phyloP scores from a whole-genome alignment of 30 jellyfish, hydroid and myxozoan genomes.

The Pseudorhiza aurosa region DNA sequence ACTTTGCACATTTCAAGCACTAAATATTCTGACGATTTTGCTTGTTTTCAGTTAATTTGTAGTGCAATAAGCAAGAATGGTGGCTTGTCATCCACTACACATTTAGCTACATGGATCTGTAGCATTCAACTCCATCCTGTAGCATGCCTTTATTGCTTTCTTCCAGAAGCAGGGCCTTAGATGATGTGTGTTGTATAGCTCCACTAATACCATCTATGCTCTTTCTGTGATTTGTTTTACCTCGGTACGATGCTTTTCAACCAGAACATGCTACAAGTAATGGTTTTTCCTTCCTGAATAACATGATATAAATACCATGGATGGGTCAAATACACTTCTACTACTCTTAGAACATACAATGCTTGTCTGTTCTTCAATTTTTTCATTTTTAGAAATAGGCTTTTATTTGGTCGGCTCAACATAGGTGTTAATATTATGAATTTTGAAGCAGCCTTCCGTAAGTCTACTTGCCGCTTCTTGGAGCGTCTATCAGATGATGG shows the following conservation, averaged over 20 bases:
- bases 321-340: neutral
- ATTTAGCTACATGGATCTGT: neutral
- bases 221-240: neutral
- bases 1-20: too few species aligned
- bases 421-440: neutral
- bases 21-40: neutral
- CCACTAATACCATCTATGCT: neutral
- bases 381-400: neutral
- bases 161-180: neutral
- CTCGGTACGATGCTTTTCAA: neutral
- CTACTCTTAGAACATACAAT: neutral
- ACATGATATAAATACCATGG: neutral
- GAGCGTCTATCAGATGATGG: neutral
- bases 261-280: neutral
- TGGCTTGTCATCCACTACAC: neutral
- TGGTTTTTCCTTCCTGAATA: neutral
- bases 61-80: neutral
- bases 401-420: neutral
- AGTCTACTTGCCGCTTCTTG: slow-evolving; percentile 3
- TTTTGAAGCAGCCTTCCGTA: neutral
- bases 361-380: neutral
- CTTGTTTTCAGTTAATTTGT: neutral
- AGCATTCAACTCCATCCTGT: neutral
- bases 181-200: neutral
- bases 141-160: neutral